Percentiles rank a stretch among this genome's conserved stretches.
These are phyloP conservation scores for Priocnemis perturbator DNA, from an alignment of 2,888 invertebrate species.

Conservation along the genomic window DNA sequence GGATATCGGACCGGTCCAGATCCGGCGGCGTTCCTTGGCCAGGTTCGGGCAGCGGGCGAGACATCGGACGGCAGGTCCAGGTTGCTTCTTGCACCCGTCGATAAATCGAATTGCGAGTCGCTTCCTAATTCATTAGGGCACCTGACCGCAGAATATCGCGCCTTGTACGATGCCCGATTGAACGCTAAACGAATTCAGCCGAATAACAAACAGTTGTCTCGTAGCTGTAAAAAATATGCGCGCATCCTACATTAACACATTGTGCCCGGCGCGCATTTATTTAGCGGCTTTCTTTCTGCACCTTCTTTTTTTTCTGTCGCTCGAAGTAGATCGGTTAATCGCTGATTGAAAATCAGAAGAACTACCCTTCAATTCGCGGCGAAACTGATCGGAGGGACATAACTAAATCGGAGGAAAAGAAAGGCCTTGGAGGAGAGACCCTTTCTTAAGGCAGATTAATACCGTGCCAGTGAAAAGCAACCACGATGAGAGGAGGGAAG, in stretches of 20 bases:
- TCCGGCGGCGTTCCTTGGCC: conserved; percentile 44
- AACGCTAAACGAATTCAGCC: conserved; percentile 17
- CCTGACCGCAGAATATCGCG: conserved; percentile 31
- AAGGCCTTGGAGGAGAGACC: neutral
- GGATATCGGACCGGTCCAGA: conserved; percentile 22
- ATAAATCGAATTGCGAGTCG: conserved; percentile 52
- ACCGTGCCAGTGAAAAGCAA: conserved; percentile 39
- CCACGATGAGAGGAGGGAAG: conserved; percentile 8
- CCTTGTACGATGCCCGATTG: conserved; percentile 13
- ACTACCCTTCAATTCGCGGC: no score
- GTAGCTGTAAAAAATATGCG: neutral
- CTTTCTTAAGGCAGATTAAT: conserved; percentile 37
- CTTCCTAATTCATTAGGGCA: conserved; percentile 61
- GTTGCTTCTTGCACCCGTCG: conserved; percentile 52
- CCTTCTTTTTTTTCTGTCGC: no score
- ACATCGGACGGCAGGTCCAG: conserved; percentile 27
- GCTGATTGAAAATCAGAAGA: no score
- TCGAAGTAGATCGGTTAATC: no score
- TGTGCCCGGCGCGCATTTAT: neutral
- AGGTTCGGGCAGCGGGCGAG: conserved; percentile 44
- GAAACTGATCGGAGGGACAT: conserved; percentile 2
- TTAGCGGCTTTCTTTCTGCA: no score
- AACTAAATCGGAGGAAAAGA: neutral
- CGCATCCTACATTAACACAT: neutral
- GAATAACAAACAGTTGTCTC: neutral